phyloP scores from a whole-genome alignment of 2,888 invertebrate species.

The Dexiosoma caninum region DNA sequence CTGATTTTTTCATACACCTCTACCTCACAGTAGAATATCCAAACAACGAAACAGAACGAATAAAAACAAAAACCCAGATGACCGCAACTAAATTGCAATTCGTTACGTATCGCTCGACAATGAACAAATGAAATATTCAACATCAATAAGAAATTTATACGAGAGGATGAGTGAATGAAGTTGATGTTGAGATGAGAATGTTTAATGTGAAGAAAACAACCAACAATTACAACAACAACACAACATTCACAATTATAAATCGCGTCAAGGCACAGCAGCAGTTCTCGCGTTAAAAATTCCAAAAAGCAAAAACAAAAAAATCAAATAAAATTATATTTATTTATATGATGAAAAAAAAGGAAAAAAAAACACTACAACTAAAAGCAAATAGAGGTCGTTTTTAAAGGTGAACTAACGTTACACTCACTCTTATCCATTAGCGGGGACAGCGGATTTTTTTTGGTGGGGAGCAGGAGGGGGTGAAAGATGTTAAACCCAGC shows the following conservation, averaged over 20 bases:
- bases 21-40: not conserved
- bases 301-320: conserved; percentile 1
- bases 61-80: conserved; percentile 68
- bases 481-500: too few species aligned
- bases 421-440: not conserved
- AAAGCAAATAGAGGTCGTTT: conserved; percentile 9
- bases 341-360: not conserved
- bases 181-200: conserved; percentile 34
- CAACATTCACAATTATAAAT: conserved; percentile 58
- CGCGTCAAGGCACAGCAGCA: conserved; percentile 63
- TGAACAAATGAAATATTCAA: conserved; percentile 65
- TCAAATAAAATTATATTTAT: not conserved
- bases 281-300: conserved; percentile 55
- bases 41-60: not conserved
- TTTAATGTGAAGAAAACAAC: conserved; percentile 16
- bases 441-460: too few species aligned
- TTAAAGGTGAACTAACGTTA: not conserved
- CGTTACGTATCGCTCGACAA: conserved; percentile 73
- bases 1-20: not conserved
- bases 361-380: not conserved
- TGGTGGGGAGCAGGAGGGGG: too few species aligned
- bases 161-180: conserved; percentile 38
- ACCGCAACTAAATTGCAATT: conserved; percentile 75
- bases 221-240: conserved; percentile 25
- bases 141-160: conserved; percentile 50